Evolutionary conservation across 2,113 vertebrate genomes (phyloP), one percentile per base, ranked within the genome.

Genomic region (Meriones unguiculatus): DNA sequence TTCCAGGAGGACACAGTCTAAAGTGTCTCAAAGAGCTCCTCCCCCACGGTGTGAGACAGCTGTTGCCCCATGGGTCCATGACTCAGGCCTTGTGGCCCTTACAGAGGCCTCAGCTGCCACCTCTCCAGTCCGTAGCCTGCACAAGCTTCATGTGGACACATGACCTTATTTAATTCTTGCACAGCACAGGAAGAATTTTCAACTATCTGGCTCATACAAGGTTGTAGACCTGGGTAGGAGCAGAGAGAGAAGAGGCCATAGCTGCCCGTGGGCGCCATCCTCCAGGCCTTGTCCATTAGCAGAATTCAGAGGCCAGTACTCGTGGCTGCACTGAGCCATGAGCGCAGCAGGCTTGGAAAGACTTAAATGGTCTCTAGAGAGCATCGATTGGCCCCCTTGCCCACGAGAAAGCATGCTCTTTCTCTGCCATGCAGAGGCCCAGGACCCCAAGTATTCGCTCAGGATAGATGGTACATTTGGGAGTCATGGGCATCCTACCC

Each of bases 401-500:
- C 28, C 28, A 17, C 2, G 32, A 35, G 52, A n/a, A 67, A 77
- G 13, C 14, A 3, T 5, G 7, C 15, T 54, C 28, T 50, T 70
- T 24, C 6, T 35, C 41, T 30, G 62, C 18, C 0, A 5, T 1
- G 32, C 7, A 18, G 50, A 30, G 32, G 38, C 3, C 69, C 35
- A 30, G 32, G 38, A 2, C 69, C 35, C 30, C 28, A 54, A 24
- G 10, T 0, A 9, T 18, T 46, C 46, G 5, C 46, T 69, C 32
- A 7, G 72, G 25, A 24, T 1, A 13, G 25, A 50, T 1, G 25
- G 12, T 1, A 4, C 9, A 8, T 24, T 15, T 75, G 24, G 9
- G 57, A 38, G 35, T 38, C 1, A 4, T 6, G 50, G 46, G 22
- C 20, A 32, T 6, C 15, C 86, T 11, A 22, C 32, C 28, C 8